These are phyloP conservation scores for Mesitornis unicolor DNA, from an alignment of 2,113 vertebrate species.

Conservation along the genomic window DNA sequence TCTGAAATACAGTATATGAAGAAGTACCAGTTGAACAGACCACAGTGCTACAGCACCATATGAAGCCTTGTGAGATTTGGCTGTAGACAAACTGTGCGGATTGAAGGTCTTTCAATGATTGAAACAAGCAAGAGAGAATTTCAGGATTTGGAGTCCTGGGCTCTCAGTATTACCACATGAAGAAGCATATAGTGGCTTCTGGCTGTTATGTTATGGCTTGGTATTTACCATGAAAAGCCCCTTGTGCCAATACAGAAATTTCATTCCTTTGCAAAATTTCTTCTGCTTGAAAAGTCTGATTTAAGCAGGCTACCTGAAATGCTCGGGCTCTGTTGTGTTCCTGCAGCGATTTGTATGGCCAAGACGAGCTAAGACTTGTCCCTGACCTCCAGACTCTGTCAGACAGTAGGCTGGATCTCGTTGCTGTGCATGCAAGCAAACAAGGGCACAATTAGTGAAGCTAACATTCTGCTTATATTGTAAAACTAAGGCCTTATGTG, in stretches of 20 bases:
- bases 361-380: neutral
- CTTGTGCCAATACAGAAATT: neutral
- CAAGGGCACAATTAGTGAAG: neutral
- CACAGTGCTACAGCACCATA: accelerated
- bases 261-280: neutral
- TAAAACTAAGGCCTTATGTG: neutral
- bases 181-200: neutral
- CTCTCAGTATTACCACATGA: neutral
- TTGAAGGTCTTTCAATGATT: neutral
- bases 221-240: neutral
- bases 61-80: neutral
- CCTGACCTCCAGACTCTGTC: neutral
- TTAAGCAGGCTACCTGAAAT: neutral
- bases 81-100: neutral
- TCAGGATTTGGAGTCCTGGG: neutral
- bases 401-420: neutral
- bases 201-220: neutral
- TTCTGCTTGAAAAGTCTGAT: neutral
- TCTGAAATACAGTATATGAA: neutral
- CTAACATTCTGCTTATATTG: neutral
- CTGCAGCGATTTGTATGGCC: accelerated
- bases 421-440: neutral
- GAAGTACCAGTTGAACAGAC: neutral
- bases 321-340: neutral
- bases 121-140: neutral